Evolutionary conservation across 2,888 invertebrate genomes (phyloP).

Genomic region (Tiphia femorata): DNA sequence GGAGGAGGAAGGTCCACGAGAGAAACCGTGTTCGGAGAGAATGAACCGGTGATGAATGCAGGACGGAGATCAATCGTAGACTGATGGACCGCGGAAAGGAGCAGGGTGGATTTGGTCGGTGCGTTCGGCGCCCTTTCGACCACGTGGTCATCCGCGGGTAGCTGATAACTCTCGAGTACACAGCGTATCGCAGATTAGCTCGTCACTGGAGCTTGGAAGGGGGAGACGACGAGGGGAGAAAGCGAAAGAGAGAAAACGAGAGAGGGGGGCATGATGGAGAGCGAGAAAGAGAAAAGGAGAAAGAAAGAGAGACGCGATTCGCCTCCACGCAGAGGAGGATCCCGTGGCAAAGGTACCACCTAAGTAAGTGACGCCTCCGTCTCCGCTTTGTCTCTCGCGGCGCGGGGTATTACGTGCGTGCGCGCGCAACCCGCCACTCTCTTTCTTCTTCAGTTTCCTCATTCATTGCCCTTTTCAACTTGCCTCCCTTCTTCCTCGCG

Average conservation of each 20-base stretch:
- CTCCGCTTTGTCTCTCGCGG: too few species aligned
- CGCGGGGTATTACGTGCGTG: too few species aligned
- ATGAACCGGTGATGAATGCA: conserved; percentile 18
- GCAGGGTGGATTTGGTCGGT: not conserved
- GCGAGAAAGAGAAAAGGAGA: too few species aligned
- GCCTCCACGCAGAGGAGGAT: conserved; percentile 22
- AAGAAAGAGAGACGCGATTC: conserved; percentile 18
- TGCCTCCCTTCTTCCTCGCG: too few species aligned
- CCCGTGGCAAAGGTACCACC: conserved; percentile 20
- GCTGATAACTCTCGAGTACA: conserved; percentile 44
- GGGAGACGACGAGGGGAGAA: not conserved
- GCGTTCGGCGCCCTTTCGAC: conserved; percentile 48
- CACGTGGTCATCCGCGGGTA: conserved; percentile 42
- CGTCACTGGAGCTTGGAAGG: conserved; percentile 12
- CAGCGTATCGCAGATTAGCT: conserved; percentile 38
- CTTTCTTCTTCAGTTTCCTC: conserved; percentile 12
- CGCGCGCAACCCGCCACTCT: too few species aligned
- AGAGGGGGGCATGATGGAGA: too few species aligned
- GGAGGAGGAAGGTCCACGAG: too few species aligned
- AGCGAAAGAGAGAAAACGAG: not conserved
- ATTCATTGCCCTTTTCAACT: conserved; percentile 2
- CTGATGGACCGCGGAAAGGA: conserved; percentile 30
- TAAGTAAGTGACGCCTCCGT: too few species aligned
- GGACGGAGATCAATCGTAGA: conserved; percentile 20
- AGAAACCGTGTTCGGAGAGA: not conserved